A percentile compares a stretch with the other conserved stretches of the same genome.
Conservation (phyloP, 2,888 invertebrate genomes). For the Eupithecia dodoneata region DNA sequence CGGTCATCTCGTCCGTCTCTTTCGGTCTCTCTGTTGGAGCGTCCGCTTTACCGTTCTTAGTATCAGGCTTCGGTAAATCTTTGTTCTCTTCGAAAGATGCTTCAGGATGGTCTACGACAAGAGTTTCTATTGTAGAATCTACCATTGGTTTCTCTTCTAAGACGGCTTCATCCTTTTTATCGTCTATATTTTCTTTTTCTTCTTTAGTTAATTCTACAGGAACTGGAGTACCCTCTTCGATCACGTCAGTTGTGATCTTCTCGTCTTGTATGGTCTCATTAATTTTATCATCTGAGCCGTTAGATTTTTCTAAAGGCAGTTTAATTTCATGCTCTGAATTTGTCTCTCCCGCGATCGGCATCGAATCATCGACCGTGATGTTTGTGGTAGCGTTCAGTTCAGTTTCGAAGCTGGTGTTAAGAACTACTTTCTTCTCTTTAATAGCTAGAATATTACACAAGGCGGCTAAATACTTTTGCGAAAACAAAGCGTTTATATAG, state of each 20-base stretch:
- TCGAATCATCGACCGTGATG: slow-evolving; percentile 71
- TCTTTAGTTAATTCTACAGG: slow-evolving; percentile 65
- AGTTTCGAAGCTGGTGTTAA: slow-evolving; percentile 85
- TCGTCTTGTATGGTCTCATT: slow-evolving; percentile 68
- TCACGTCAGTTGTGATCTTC: slow-evolving; percentile 57
- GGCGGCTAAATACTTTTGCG: slow-evolving; percentile 88
- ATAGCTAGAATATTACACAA: slow-evolving; percentile 90
- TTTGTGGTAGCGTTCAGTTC: slow-evolving; percentile 79
- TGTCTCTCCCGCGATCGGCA: slow-evolving; percentile 65
- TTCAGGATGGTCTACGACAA: slow-evolving; percentile 61
- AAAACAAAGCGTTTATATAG: slow-evolving; percentile 86
- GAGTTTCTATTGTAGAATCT: slow-evolving; percentile 48
- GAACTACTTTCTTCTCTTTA: slow-evolving; percentile 86
- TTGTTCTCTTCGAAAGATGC: slow-evolving; percentile 58
- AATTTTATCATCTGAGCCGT: slow-evolving; percentile 66
- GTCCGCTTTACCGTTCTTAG: slow-evolving; percentile 65
- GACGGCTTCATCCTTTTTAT: slow-evolving; percentile 60
- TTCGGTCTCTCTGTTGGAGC: slow-evolving; percentile 63
- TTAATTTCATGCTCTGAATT: slow-evolving; percentile 69
- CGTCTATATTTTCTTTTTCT: slow-evolving; percentile 57
- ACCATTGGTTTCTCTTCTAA: slow-evolving; percentile 59
- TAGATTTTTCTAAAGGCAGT: slow-evolving; percentile 65
- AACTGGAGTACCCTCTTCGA: slow-evolving; percentile 54
- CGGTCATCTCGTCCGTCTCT: slow-evolving; percentile 68
- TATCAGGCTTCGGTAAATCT: slow-evolving; percentile 55